Base-by-base conservation (phyloP, 2,797 vertebrate genomes). In the Hippocampus kuda region DNA sequence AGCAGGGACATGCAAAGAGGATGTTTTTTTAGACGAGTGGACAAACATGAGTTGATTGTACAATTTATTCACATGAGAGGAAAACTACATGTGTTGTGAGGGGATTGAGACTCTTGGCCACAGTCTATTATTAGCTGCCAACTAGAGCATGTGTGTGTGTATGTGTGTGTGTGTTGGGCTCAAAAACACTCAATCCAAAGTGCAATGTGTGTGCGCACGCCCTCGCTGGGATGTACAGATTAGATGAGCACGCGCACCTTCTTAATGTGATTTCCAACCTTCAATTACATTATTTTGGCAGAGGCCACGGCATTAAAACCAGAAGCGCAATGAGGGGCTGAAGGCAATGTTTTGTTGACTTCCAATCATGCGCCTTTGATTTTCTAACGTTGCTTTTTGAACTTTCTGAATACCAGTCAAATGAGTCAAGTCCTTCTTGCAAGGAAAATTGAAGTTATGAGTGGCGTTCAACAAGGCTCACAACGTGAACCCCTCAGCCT, bases 61-160 rank as follows among this genome's bases (percentile, higher is more conserved):
- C 5, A 54, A 54, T 24, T 24, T 54, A n/a, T 54, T 27, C 27
- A 59, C 11, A 59, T 59, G 56, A 59, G 24, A 30, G 26, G 27
- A 59, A 59, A 30, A 26, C 11, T 26, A 15, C 69, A 72, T 65
- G 75, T 66, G 74, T 72, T 64, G 48, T 41, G 70, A 69, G 34
- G 51, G 68, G 60, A 79, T 62, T 69, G 67, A 72, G 73, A 75
- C 70, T 76, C 67, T 77, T 81, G 75, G 74, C 67, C 70, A 72
- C 73, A 78, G 67, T 75, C 78, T 85, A 86, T 88, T 84, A 84
- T 79, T 88, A 82, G 84, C 80, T 82, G 79, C 84, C 81, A 85
- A 83, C 80, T 85, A 78, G 84, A 86, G 77, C 73, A 62, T 67
- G 66, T 71, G 68, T 76, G 74, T 75, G 72, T 56, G 22, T 56